Base-by-base conservation (phyloP, 92 coral and sea anemone genomes). In the Palythoa heliodiscus region DNA sequence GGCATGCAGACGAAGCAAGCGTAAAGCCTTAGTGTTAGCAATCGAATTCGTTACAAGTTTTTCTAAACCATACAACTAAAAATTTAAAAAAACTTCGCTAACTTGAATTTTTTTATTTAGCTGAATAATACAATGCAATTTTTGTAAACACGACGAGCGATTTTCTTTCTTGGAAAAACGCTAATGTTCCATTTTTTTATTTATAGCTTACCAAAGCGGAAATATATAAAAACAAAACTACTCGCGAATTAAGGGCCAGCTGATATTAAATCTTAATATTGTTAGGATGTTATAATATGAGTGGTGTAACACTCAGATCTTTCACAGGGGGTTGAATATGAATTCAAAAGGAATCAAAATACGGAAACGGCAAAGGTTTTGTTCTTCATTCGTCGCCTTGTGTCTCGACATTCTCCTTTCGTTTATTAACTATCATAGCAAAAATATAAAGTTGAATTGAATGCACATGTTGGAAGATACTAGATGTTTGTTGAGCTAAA, bases 231-330 rank as follows among this genome's bases (percentile, higher is more conserved):
- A 78, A 78, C 72, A 78, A 78, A 47, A 48, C 43, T 63, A 47
- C 74, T 64, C 74, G 43, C 40, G 84, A 43, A 80, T 80, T 80
- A 66, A 15, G 66, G 39, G 40, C 60, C 84, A 64, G 84, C 84
- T 80, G 84, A 80, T 64, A 39, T 38, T 67, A 48, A 64, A 39
- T 35, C 57, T 47, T 4, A 66, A 43, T 37, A 80, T 13, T 80
- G 84, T 80, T 80, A 24, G 40, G 4, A 24, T 55, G 39, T 63
- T 60, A 58, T 11, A 63, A 24, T 64, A 43, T 43, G 20, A 60
- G 70, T 77, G 35, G 52, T 38, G 25, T 74, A 6, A 2, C n/a
- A 50, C 73, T 63, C 5, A n/a, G 63, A 79, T 64, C 74, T 66
- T 79, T 43, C 84, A 80, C 14, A 7, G 63, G 52, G 14, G 81